Evolutionary conservation across 2,888 invertebrate species (phyloP), one percentile per base, ranked within the genome.

Genomic region (Physocephala rufipes): DNA sequence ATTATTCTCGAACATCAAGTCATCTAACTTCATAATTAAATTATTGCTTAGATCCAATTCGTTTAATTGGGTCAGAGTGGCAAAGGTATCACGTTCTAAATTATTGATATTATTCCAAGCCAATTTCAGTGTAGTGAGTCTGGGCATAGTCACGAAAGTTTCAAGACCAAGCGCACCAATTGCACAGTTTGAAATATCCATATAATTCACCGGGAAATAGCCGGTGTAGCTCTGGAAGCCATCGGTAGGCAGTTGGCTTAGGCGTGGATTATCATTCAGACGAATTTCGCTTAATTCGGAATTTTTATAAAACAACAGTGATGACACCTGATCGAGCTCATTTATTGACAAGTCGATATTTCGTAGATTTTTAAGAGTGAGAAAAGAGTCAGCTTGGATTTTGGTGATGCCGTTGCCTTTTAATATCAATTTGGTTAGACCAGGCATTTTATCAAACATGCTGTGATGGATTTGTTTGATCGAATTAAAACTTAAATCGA

Each of bases 301-400:
- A 82, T 93, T 93, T 79, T 89, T 89, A 74, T 89, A 89, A 80
- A 94, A 92, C 65, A 93, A 87, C 81, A 91, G 88, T 71, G 89
- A 89, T 0, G 90, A 91, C 45, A 94, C 86, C 74, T 90, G 89
- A 68, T 90, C 90, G 66, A 94, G 84, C 74, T 90, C 88, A 81
- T 95, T 94, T 78, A 90, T 89, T 2, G 93, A 92, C 73, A 94
- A 87, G 83, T 94, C 92, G 74, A 94, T 88, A 79, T 91, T 88
- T 76, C 90, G 90, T 53, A 94, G 87, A 75, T 90, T 89, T 70
- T 89, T 88, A 72, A 94, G 88, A 73, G 89, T 87, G 55, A 89
- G 86, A 86, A 94, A 92, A 7, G 92, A 90, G 79, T 91, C 90
- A 21, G 90, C 89, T 79, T 91, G 89, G 71, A 94, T 90, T 79